These are phyloP conservation scores for Cyclura pinguis DNA, from an alignment of 2,797 vertebrate species.

Conservation along the genomic window DNA sequence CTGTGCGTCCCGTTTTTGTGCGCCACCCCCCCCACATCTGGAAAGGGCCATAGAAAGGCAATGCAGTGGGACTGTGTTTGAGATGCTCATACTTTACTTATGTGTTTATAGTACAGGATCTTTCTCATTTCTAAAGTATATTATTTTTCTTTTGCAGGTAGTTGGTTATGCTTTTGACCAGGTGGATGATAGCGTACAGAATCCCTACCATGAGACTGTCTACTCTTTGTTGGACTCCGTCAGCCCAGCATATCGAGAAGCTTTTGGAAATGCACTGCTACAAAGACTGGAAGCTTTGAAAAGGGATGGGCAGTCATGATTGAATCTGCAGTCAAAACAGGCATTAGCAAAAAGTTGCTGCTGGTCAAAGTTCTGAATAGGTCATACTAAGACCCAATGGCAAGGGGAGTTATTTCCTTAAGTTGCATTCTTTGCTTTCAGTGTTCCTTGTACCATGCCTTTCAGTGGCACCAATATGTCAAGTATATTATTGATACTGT, in stretches of 20 bases:
- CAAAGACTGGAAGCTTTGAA: slow-evolving; percentile 93
- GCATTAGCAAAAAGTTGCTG: slow-evolving; percentile 23
- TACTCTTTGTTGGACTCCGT: slow-evolving; percentile 96
- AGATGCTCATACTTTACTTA: not conserved
- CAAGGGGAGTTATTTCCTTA: slow-evolving; percentile 46
- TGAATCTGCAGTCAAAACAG: slow-evolving; percentile 19
- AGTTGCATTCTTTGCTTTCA: slow-evolving; percentile 57
- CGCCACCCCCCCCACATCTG: too few relatives aligned
- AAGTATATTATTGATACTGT: slow-evolving; percentile 51
- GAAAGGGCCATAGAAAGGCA: too few relatives aligned
- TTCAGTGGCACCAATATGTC: slow-evolving; percentile 31
- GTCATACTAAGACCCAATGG: slow-evolving; percentile 42
- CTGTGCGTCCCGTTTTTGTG: too few relatives aligned
- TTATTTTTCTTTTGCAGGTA: slow-evolving; percentile 81
- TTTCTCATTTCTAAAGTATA: slow-evolving; percentile 40
- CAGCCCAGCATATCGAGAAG: slow-evolving; percentile 96
- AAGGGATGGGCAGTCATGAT: slow-evolving; percentile 86
- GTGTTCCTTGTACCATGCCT: slow-evolving; percentile 54
- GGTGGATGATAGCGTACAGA: slow-evolving; percentile 87
- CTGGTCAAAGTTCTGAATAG: slow-evolving; percentile 39
- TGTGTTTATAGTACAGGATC: not conserved
- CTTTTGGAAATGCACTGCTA: slow-evolving; percentile 95
- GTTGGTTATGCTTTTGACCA: slow-evolving; percentile 93
- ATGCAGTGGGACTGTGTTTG: slow-evolving; percentile 25
- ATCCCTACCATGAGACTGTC: slow-evolving; percentile 94